Evolutionary conservation across 2,888 invertebrate species (phyloP).

Genomic region (Malthinus seriepunctatus): DNA sequence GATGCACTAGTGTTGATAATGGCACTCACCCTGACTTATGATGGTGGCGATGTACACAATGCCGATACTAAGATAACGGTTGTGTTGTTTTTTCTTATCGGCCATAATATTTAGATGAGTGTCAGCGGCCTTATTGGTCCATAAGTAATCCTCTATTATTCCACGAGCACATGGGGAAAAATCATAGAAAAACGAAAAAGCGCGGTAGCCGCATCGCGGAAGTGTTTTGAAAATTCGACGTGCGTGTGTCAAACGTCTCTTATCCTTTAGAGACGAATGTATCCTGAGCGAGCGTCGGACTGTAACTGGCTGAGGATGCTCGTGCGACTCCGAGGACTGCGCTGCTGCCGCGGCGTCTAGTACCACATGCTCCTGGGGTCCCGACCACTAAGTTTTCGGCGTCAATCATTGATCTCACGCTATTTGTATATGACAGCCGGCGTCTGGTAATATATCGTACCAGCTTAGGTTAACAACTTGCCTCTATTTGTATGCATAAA

Average conservation of each 20-base stretch:
- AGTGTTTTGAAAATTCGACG: conserved; percentile 25
- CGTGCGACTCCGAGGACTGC: conserved; percentile 43
- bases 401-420: conserved; percentile 49
- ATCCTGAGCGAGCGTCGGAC: conserved; percentile 42
- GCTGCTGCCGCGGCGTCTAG: conserved; percentile 43
- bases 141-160: conserved; percentile 22
- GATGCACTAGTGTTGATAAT: conserved; percentile 32
- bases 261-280: conserved; percentile 29
- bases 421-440: conserved; percentile 47
- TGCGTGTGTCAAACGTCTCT: conserved; percentile 20
- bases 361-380: conserved; percentile 44
- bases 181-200: conserved; percentile 11
- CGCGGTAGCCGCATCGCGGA: conserved; percentile 33
- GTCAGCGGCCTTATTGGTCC: conserved; percentile 16
- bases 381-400: conserved; percentile 37
- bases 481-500: conserved; percentile 37
- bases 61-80: conserved; percentile 60
- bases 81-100: conserved; percentile 46
- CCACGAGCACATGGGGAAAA: conserved; percentile 19
- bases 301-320: conserved; percentile 48
- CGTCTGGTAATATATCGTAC: conserved; percentile 37
- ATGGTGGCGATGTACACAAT: conserved; percentile 64
- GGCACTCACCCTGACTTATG: conserved; percentile 61
- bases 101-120: conserved; percentile 31
- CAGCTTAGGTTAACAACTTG: conserved; percentile 36